Conservation (phyloP, 2,797 vertebrate species). For the Taeniopygia guttata region DNA sequence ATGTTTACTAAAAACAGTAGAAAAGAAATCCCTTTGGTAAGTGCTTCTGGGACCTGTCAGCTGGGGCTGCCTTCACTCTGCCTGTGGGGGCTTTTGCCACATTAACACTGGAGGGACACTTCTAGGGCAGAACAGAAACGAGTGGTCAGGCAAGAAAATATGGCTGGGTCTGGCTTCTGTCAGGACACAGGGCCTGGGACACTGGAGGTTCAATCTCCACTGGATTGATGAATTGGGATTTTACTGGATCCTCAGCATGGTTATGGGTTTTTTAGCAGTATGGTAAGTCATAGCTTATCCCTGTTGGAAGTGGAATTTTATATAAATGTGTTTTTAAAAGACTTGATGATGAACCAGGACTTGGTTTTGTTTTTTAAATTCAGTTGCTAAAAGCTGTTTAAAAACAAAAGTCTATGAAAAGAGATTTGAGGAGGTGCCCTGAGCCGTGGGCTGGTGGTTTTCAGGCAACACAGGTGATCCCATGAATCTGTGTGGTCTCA, state of each 20-base stretch:
- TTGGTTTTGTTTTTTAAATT: not conserved
- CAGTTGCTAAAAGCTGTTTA: not conserved
- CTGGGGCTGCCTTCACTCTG: not conserved
- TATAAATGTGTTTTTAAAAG: not conserved
- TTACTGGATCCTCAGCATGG: not conserved
- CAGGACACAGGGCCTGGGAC: not conserved
- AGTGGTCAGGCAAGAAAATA: not conserved
- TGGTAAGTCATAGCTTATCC: not conserved
- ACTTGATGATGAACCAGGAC: not conserved
- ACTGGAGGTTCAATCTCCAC: not conserved
- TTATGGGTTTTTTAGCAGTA: not conserved
- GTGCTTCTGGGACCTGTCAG: not conserved
- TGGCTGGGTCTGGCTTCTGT: not conserved
- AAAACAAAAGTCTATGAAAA: too few species aligned
- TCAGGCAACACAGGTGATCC: not conserved
- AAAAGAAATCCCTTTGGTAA: not conserved
- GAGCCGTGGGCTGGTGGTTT: not conserved
- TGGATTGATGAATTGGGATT: not conserved
- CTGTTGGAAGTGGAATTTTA: not conserved
- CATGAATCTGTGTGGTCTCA: not conserved
- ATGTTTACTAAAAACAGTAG: not conserved
- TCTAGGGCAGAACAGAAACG: not conserved
- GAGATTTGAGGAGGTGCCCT: not conserved
- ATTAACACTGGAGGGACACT: fast-evolving
- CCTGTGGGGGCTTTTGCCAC: not conserved